A percentile compares a stretch with the other conserved stretches of the same genome.
Conservation (phyloP, 2,888 invertebrate genomes). For the Acronicta aceris region DNA sequence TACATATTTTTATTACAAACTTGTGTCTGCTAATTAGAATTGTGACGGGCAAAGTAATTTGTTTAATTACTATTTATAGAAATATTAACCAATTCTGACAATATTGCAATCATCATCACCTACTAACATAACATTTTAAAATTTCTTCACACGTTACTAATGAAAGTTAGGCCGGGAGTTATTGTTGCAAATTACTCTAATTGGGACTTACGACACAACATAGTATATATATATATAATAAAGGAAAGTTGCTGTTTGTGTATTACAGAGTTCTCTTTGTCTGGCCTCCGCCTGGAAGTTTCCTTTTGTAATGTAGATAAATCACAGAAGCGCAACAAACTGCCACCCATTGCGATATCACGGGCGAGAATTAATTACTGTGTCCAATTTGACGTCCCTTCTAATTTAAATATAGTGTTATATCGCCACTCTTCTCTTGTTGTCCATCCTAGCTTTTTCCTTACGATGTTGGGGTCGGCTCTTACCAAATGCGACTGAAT, state of each 20-base stretch:
- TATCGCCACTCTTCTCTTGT: not conserved
- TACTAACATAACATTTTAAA: too few relatives aligned
- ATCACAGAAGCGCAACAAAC: constrained; percentile 38
- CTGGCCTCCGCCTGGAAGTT: constrained; percentile 46
- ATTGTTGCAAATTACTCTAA: constrained; percentile 61
- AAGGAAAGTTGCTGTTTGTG: constrained; percentile 45
- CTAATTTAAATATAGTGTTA: constrained; percentile 38
- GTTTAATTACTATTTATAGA: too few relatives aligned
- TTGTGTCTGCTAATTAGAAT: too few relatives aligned
- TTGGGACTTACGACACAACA: constrained; percentile 39
- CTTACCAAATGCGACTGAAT: too few relatives aligned
- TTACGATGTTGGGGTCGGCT: too few relatives aligned
- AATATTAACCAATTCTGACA: too few relatives aligned
- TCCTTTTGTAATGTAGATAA: constrained; percentile 55
- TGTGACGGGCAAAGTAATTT: too few relatives aligned
- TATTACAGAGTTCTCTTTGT: constrained; percentile 46
- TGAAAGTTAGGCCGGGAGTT: constrained; percentile 54
- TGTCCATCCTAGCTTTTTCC: not conserved
- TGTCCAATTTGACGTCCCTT: constrained; percentile 34
- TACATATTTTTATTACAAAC: too few relatives aligned
- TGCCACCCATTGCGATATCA: constrained; percentile 46
- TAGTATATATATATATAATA: constrained; percentile 15
- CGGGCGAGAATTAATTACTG: constrained; percentile 39
- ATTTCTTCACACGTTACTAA: constrained; percentile 33
- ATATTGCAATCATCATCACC: too few relatives aligned